phyloP scores from a whole-genome alignment of 2,113 vertebrate genomes.

The Thamnophis sirtalis region DNA sequence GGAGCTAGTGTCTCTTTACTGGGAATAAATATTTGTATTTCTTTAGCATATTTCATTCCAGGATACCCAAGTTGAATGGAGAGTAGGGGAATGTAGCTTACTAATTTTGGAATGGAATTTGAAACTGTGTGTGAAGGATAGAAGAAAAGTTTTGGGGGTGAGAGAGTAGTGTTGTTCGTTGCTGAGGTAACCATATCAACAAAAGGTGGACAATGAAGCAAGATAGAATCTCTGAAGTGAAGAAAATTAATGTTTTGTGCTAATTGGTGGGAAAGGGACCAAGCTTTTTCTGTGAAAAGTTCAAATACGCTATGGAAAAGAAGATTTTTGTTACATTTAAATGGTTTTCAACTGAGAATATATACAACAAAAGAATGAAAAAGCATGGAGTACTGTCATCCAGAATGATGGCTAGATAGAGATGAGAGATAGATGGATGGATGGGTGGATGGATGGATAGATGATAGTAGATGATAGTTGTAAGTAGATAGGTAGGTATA shows the following conservation, averaged over 20 bases:
- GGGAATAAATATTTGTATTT: neutral
- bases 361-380: neutral
- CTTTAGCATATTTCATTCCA: neutral
- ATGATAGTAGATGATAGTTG: neutral
- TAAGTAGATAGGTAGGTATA: neutral
- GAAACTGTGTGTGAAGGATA: neutral
- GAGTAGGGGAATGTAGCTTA: neutral
- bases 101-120: neutral
- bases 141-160: neutral
- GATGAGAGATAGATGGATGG: neutral
- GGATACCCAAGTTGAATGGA: neutral
- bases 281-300: neutral
- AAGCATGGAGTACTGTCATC: neutral
- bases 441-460: neutral
- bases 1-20: neutral
- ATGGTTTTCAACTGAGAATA: neutral
- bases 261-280: neutral
- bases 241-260: neutral
- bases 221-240: neutral
- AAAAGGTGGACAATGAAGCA: neutral
- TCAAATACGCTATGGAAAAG: neutral
- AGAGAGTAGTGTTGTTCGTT: conserved; percentile 34
- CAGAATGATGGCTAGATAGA: neutral
- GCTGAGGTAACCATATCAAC: conserved; percentile 33
- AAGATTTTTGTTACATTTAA: neutral